Evolutionary conservation across 2,797 vertebrate species (phyloP).

Genomic region (Aldrovandia affinis): DNA sequence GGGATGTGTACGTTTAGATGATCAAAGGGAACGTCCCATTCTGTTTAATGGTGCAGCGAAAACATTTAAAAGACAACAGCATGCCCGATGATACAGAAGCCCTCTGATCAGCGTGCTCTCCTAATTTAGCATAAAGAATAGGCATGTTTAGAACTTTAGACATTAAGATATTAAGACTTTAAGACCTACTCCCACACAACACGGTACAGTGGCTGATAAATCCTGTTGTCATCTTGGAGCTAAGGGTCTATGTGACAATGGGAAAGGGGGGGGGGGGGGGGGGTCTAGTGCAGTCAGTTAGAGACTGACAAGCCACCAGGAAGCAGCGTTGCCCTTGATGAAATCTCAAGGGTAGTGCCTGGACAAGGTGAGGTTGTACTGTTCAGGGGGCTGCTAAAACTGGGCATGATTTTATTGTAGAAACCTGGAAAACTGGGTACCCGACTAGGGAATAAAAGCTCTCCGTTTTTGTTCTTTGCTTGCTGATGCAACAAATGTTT

Average conservation of each 20-base stretch:
- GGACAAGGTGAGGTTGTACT: background rate
- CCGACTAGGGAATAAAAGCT: background rate
- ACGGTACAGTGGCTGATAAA: background rate
- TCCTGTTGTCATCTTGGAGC: background rate
- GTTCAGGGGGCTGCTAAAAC: background rate
- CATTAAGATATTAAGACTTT: background rate
- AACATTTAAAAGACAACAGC: conserved; percentile 12
- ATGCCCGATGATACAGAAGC: background rate
- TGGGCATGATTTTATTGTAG: background rate
- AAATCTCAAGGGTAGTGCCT: background rate
- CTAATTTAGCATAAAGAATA: conserved; percentile 25
- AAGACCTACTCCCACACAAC: background rate
- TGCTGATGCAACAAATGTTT: background rate
- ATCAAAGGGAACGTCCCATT: conserved; percentile 28
- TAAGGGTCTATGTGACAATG: background rate
- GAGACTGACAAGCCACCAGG: background rate
- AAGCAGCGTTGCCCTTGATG: background rate
- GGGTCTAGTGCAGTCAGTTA: background rate
- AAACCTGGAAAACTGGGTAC: too few relatives aligned
- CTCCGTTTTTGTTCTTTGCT: background rate
- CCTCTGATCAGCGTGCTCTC: conserved; percentile 19
- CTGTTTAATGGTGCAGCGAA: conserved; percentile 9
- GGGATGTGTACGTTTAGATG: background rate
- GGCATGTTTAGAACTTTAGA: conserved; percentile 2
- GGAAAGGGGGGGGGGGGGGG: background rate